Evolutionary conservation across 2,113 vertebrate species (phyloP), one percentile per base, ranked within the genome.

Genomic region (Pycnonotus jocosus): DNA sequence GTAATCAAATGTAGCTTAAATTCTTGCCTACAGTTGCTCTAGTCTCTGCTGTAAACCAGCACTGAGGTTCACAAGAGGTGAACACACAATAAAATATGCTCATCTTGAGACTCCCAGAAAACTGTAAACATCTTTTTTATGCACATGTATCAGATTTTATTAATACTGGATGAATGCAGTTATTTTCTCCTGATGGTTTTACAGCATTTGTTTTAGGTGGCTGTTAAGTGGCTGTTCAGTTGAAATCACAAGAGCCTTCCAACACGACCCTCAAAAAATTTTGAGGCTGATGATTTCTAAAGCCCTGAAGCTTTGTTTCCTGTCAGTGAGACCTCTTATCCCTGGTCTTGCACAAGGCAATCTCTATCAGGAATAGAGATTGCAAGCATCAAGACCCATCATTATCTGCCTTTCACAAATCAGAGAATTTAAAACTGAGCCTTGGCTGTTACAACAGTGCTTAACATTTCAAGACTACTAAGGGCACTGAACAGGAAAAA

Each of bases 371-470:
- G 30, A 90, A 92, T 0, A 48, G 54, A 82, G 54, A 90, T n/a
- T 51, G 66, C 25, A 93, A 93, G 57, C 48, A 91, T 60, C 51
- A 66, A 91, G 54, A 37, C 31, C 33, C 76, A 64, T 77, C 72
- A 65, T 86, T 92, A 89, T 50, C 58, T 73, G 61, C 30, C 91
- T 94, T 85, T 93, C 91, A 86, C 28, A 86, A 94, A 96, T 78
- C 76, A 91, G 61, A 86, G 71, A 84, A 80, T 82, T 94, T 88
- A 69, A 87, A 96, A 76, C 31, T 51, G 57, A 82, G 68, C 40
- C n/a, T 79, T 82, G 54, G 62, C 37, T 84, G 84, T 68, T 80
- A 85, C 28, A 83, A 73, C 37, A 69, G 73, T 68, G 23, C 60
- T 92, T 81, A 96, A 83, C 78, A 58, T 80, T 82, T 77, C 69